Percentiles rank a stretch among this genome's conserved stretches.
Conservation (phyloP, 2,888 invertebrate genomes). For the Watsonalla binaria region DNA sequence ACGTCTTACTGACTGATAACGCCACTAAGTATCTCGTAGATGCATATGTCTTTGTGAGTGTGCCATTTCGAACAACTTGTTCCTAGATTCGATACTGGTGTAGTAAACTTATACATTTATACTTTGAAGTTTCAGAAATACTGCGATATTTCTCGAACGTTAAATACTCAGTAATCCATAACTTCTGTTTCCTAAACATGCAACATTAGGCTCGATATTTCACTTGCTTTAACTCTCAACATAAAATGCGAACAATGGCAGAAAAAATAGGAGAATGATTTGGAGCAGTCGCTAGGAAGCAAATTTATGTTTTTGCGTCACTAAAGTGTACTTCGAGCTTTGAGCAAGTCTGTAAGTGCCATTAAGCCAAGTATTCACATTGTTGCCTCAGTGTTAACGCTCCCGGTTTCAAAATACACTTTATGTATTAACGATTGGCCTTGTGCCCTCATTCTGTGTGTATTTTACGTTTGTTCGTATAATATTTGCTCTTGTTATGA, state of each 20-base stretch:
- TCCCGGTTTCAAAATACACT: constrained; percentile 21
- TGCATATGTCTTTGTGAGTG: too few relatives aligned
- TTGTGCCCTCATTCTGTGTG: background rate
- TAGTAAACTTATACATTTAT: too few relatives aligned
- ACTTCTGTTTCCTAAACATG: background rate
- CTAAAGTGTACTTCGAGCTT: constrained; percentile 30
- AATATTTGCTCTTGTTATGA: background rate
- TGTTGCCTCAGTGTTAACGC: constrained; percentile 23
- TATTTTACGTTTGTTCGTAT: background rate
- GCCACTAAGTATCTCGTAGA: too few relatives aligned
- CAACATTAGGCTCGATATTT: background rate
- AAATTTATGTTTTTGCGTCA: constrained; percentile 50
- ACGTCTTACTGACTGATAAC: too few relatives aligned
- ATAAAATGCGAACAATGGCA: constrained; percentile 21
- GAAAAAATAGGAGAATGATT: constrained; percentile 45
- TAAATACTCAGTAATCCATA: background rate
- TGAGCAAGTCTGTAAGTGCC: constrained; percentile 47
- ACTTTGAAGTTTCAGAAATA: too few relatives aligned
- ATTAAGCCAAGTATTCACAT: constrained; percentile 35
- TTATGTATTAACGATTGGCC: constrained; percentile 3
- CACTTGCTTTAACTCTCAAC: constrained; percentile 9
- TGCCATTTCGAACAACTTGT: too few relatives aligned
- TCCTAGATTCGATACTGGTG: too few relatives aligned
- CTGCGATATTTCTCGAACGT: too few relatives aligned
- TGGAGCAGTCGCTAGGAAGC: constrained; percentile 36